Evolutionary conservation across 2,113 vertebrate genomes (phyloP), one percentile per base, ranked within the genome.

Genomic region (Phylloscopus whistleri): DNA sequence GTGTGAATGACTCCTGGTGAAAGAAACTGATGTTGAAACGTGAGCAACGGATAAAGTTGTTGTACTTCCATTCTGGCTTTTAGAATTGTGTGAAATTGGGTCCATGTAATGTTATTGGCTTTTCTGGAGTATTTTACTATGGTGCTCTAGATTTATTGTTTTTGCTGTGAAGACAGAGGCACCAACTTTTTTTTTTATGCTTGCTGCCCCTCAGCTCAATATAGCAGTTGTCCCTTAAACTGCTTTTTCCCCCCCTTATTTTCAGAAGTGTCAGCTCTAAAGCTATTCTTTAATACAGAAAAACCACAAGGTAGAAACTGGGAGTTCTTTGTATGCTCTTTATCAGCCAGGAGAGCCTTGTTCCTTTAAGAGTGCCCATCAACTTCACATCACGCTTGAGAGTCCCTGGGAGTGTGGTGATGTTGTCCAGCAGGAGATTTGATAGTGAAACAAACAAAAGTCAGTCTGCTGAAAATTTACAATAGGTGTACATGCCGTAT

Each of bases 401-500:
- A 77, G 67, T 63, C 68, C 16, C 46, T 89, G 93, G 69, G 67
- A 68, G 41, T 17, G 53, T 20, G 79, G 52, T n/a, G 73, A 3
- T 91, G 20, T 23, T 84, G 63, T 88, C 82, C 82, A 66, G 67
- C 5, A 0, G 10, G 58, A 82, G 77, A 24, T 46, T 37, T 5
- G 37, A 8, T 3, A 20, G 27, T 23, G 79, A 76, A 90, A 55
- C 30, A 51, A 28, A 14, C 6, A 58, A 70, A 84, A 31, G 85
- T 90, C 10, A 20, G 23, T 5, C 11, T 53, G 59, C 51, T 53
- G 85, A 39, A 66, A 49, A 70, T 48, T 22, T 3, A 12, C 20
- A 22, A 26, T 0, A 1, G 44, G 14, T 56, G 0, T 20, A 6
- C 2, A 6, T 31, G 44, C 2, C 0, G 0, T 59, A 19, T 58